Base-by-base conservation (phyloP, 2,113 vertebrate genomes). In the Rhegmatorhina hoffmannsi region DNA sequence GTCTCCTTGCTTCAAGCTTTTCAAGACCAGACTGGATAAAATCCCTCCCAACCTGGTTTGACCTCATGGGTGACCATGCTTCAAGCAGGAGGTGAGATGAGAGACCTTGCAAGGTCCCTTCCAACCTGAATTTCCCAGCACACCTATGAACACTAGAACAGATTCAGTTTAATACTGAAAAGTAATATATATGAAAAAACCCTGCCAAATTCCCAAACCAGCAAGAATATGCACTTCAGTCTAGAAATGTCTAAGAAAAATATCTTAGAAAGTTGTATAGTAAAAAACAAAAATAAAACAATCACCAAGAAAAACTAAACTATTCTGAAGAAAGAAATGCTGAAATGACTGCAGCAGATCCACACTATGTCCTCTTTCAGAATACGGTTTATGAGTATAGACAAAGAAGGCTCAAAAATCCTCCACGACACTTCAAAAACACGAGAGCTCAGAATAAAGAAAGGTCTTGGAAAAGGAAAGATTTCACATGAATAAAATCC, bases 171-270 rank as follows among this genome's bases (percentile, higher is more conserved):
- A 38, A 50, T 26, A 43, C 3, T 73, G 31, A 85, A 15, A 85
- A 17, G 28, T 29, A 63, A 46, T 3, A 64, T 1, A 76, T 0
- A 26, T 13, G 3, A 63, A 89, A 78, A 53, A 52, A 0, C 0
- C 26, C n/a, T 19, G 34, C 4, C 6, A 38, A 70, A 78, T 60
- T 91, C 16, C 24, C 36, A 83, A 58, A 7, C 15, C 49, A 69
- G 21, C 6, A 69, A 80, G n/a, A 90, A 66, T 16, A 8, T 34
- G 11, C 38, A 73, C 40, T 77, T 80, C 1, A 4, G 31, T 33
- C 28, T 31, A 4, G 16, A 70, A 77, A 89, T n/a, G 55, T 44
- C 24, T n/a, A 69, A 20, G 24, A 68, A 92, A 95, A 92, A 23
- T n/a, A 63, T 2, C 17, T 79, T 64, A 7, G 16, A 21, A 77